Conservation (phyloP, 64 coral and sea anemone genomes). For the Montipora foliosa region DNA sequence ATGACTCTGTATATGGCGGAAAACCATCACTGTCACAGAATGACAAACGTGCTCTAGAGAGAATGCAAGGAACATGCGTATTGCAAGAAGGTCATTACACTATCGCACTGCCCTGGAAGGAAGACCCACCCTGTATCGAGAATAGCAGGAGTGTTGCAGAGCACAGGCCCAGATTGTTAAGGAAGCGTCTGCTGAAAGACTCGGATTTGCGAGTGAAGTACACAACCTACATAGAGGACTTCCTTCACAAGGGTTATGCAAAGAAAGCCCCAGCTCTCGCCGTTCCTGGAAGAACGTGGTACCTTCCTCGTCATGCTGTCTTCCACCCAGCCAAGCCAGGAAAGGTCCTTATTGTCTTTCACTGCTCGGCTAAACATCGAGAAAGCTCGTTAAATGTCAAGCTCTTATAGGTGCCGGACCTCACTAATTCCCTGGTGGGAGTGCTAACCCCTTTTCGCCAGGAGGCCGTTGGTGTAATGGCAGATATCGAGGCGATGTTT, state of each 20-base stretch:
- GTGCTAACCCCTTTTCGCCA: background rate
- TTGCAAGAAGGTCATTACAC: no score
- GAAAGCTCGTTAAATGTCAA: background rate
- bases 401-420: background rate
- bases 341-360: background rate
- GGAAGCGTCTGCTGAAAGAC: background rate
- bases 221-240: background rate
- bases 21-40: no score
- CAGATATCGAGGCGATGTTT: background rate
- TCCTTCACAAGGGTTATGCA: background rate
- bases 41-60: background rate
- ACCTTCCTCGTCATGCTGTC: background rate
- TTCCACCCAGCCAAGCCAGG: background rate
- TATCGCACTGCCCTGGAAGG: no score
- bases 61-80: background rate
- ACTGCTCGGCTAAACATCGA: background rate
- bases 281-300: background rate
- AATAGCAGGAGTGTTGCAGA: background rate
- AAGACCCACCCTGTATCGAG: no score
- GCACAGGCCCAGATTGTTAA: background rate
- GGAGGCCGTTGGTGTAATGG: background rate
- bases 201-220: slow-evolving; percentile 6
- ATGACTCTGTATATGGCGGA: no score
- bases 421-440: background rate
- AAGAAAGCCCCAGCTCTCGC: background rate